Evolutionary conservation across 2,113 vertebrate genomes (phyloP).

Genomic region (Urocolius indicus): DNA sequence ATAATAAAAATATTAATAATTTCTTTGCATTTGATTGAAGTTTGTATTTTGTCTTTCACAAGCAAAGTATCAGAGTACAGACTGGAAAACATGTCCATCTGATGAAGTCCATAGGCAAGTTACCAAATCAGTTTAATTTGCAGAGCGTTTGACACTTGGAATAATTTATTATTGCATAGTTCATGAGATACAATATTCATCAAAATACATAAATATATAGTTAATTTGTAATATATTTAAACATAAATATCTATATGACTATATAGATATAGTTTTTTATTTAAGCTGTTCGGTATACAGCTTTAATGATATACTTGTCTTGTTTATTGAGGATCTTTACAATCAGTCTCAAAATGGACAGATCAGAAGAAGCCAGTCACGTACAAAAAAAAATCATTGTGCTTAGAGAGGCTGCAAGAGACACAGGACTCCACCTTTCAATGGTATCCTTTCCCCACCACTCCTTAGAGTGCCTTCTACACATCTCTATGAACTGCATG

Average conservation of each 20-base stretch:
- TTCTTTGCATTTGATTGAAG: not conserved
- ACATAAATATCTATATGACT: too few relatives aligned
- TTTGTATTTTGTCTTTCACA: not conserved
- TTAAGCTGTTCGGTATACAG: not conserved
- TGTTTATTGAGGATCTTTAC: not conserved
- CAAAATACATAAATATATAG: too few relatives aligned
- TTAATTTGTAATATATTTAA: too few relatives aligned
- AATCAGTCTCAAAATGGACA: not conserved
- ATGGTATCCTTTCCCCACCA: not conserved
- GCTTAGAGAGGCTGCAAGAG: not conserved
- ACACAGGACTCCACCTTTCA: not conserved
- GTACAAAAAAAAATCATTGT: not conserved
- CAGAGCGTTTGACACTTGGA: not conserved
- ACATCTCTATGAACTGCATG: accelerated
- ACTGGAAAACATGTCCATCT: not conserved
- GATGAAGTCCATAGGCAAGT: not conserved
- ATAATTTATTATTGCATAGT: not conserved
- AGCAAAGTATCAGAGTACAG: not conserved
- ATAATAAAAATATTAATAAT: not conserved
- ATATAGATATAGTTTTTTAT: not conserved
- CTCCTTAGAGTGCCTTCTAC: not conserved
- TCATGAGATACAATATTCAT: not conserved
- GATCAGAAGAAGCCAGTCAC: not conserved
- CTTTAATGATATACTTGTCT: not conserved
- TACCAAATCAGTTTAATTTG: not conserved